phyloP scores from a whole-genome alignment of 2,888 invertebrate genomes.

The Agrochola macilenta region DNA sequence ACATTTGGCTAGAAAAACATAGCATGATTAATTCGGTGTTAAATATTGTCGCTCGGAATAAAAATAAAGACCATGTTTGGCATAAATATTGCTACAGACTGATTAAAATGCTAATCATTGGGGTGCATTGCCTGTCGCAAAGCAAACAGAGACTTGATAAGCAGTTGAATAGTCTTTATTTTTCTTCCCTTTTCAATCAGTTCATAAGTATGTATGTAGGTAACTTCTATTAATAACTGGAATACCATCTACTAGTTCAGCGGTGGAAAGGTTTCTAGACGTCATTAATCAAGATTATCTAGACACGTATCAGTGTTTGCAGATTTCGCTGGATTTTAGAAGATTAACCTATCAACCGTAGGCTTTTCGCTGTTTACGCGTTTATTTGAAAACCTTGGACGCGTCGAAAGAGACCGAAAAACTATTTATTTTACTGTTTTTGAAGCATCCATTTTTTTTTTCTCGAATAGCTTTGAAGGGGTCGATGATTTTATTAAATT shows the following conservation, averaged over 20 bases:
- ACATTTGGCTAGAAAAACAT: not conserved
- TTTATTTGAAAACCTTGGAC: conserved; percentile 75
- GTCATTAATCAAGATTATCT: conserved; percentile 87
- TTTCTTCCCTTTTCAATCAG: conserved; percentile 3
- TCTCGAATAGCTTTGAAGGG: not conserved
- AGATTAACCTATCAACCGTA: conserved; percentile 80
- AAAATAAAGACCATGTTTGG: not conserved
- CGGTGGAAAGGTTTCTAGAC: conserved; percentile 55
- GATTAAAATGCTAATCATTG: conserved; percentile 12
- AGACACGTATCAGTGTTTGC: conserved; percentile 83
- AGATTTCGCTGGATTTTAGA: conserved; percentile 81
- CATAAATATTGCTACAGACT: not conserved
- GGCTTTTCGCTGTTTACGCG: conserved; percentile 71
- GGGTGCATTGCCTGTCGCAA: conserved; percentile 16
- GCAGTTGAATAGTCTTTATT: not conserved
- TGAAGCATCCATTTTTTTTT: not conserved
- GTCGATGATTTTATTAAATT: not conserved
- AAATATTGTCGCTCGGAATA: not conserved
- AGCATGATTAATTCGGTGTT: not conserved
- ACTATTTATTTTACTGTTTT: not conserved
- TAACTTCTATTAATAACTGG: conserved; percentile 15
- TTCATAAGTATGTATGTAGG: not conserved
- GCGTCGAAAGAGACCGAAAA: conserved; percentile 35
- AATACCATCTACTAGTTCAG: conserved; percentile 29
- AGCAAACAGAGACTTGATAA: conserved; percentile 28